These are phyloP conservation scores for Athalia cordata DNA, from an alignment of 2,888 invertebrate genomes.

Conservation along the genomic window DNA sequence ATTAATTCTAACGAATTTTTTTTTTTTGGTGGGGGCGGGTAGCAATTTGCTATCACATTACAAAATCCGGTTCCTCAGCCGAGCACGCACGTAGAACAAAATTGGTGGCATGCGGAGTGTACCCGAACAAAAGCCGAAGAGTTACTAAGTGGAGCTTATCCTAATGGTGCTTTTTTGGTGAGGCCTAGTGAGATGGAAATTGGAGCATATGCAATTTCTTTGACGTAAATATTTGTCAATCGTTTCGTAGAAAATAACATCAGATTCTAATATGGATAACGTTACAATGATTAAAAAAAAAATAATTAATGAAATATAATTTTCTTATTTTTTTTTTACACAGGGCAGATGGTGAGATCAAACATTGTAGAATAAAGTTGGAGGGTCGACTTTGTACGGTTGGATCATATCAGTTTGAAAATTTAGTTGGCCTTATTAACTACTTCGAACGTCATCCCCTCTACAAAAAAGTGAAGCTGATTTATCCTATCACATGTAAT, in stretches of 20 bases:
- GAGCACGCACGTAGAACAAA: conserved; percentile 93
- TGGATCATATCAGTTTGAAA: conserved; percentile 95
- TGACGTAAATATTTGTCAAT: conserved; percentile 78
- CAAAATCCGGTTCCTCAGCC: conserved; percentile 96
- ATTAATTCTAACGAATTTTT: background rate
- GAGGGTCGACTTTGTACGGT: conserved; percentile 94
- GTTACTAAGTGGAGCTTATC: conserved; percentile 86
- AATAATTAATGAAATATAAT: too few relatives aligned
- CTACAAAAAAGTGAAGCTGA: conserved; percentile 92
- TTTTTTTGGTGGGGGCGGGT: conserved; percentile 30
- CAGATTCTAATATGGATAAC: background rate
- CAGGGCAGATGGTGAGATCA: conserved; percentile 94
- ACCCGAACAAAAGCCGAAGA: conserved; percentile 91
- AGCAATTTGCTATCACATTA: conserved; percentile 91
- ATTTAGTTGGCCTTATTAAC: conserved; percentile 91
- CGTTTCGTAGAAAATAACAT: background rate
- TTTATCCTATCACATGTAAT: conserved; percentile 86
- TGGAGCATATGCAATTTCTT: conserved; percentile 94
- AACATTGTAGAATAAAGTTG: conserved; percentile 95
- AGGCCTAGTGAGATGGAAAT: conserved; percentile 91
- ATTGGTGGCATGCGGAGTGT: conserved; percentile 93
- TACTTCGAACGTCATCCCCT: conserved; percentile 94
- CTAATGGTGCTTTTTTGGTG: conserved; percentile 96
- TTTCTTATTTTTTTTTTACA: conserved; percentile 57
- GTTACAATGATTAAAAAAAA: background rate